phyloP scores from a whole-genome alignment of 2,113 vertebrate genomes.

The Carassius auratus region DNA sequence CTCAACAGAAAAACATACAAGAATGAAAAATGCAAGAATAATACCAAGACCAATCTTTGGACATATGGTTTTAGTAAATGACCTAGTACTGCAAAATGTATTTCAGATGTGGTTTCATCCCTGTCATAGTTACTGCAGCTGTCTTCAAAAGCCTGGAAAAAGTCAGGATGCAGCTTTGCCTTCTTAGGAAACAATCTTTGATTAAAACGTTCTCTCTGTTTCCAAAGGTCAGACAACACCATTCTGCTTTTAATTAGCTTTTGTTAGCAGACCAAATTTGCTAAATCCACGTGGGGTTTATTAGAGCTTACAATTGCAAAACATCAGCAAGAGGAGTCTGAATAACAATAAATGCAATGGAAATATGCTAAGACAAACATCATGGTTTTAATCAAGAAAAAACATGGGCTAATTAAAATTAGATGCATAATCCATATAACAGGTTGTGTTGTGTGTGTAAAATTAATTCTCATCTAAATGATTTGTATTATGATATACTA shows the following conservation, averaged over 20 bases:
- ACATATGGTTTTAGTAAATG: constrained; percentile 72
- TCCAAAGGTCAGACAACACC: constrained; percentile 19
- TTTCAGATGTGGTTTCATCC: constrained; percentile 73
- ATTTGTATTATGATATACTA: neutral
- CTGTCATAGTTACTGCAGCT: constrained; percentile 69
- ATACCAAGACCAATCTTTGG: constrained; percentile 58
- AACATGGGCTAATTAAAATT: neutral
- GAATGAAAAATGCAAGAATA: constrained; percentile 66
- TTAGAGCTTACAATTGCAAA: neutral
- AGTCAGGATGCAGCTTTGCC: constrained; percentile 62
- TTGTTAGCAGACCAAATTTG: constrained; percentile 8
- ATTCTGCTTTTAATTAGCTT: constrained; percentile 12
- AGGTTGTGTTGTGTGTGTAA: neutral
- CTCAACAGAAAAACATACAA: constrained; percentile 61
- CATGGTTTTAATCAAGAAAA: neutral
- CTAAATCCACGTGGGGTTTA: neutral
- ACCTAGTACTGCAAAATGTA: constrained; percentile 67
- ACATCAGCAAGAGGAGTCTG: neutral
- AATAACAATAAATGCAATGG: neutral
- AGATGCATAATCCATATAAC: neutral
- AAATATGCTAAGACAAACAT: neutral
- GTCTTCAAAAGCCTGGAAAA: constrained; percentile 64
- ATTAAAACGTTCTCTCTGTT: constrained; percentile 24
- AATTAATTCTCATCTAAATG: neutral
- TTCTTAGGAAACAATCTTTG: constrained; percentile 63